Percentiles rank a stretch among this genome's conserved stretches.
phyloP scores from a whole-genome alignment of 2,888 invertebrate species.

The Plagodis dolabraria region DNA sequence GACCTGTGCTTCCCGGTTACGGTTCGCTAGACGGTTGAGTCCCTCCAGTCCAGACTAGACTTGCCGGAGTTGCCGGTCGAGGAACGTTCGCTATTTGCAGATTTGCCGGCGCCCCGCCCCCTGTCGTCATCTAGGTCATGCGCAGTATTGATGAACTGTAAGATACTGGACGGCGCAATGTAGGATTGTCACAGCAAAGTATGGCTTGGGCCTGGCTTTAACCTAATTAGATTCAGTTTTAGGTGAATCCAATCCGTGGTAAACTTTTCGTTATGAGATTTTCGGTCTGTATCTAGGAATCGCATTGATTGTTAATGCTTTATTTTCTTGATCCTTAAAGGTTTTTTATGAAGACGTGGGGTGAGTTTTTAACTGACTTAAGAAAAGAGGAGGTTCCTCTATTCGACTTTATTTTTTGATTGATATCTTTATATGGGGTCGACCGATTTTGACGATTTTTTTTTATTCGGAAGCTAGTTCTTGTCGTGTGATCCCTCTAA shows the following conservation, averaged over 20 bases:
- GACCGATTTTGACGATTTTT: background rate
- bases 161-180: constrained; percentile 48
- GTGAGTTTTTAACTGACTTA: too few relatives aligned
- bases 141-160: constrained; percentile 58
- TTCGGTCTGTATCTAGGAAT: background rate
- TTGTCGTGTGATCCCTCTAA: background rate
- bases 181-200: constrained; percentile 43
- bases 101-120: constrained; percentile 54
- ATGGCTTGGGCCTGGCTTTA: constrained; percentile 35
- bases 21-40: constrained; percentile 25
- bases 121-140: constrained; percentile 63
- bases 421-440: too few relatives aligned
- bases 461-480: background rate
- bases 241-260: constrained; percentile 19
- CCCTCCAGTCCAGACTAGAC: constrained; percentile 51
- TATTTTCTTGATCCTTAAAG: too few relatives aligned
- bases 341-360: too few relatives aligned
- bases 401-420: too few relatives aligned
- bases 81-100: constrained; percentile 56
- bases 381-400: too few relatives aligned
- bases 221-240: constrained; percentile 32
- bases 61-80: constrained; percentile 53
- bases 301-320: background rate
- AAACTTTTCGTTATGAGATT: constrained; percentile 9
- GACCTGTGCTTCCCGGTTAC: constrained; percentile 42